These are phyloP conservation scores for Frieseomelitta varia DNA, from an alignment of 1,140 invertebrate species.

Conservation along the genomic window DNA sequence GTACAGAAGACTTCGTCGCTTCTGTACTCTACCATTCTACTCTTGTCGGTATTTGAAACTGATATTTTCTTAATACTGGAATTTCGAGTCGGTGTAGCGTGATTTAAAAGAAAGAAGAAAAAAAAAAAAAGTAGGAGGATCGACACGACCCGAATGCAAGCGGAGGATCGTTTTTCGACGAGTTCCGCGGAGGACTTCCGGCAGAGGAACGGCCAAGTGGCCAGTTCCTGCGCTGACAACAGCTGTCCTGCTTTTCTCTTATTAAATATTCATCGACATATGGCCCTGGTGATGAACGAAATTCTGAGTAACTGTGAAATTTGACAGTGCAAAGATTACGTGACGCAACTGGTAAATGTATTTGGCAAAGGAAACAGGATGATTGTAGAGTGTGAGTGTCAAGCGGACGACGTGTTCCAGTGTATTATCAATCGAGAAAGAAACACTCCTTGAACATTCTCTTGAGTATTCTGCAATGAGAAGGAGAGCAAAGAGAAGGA, in stretches of 20 bases:
- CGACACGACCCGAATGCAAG: neutral
- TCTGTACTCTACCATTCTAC: neutral
- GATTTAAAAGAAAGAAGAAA: neutral
- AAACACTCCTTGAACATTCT: neutral
- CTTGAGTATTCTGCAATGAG: neutral
- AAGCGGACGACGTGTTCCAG: too few relatives aligned
- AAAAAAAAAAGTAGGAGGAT: neutral
- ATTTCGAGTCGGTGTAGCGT: neutral
- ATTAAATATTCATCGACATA: slow-evolving; percentile 56
- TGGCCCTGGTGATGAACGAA: neutral
- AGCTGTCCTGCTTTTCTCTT: slow-evolving; percentile 54
- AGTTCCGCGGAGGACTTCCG: slow-evolving; percentile 53
- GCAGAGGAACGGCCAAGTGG: slow-evolving; percentile 46
- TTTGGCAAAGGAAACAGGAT: slow-evolving; percentile 2
- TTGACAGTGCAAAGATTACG: neutral
- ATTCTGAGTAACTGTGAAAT: neutral
- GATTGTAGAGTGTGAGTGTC: neutral
- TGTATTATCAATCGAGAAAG: neutral
- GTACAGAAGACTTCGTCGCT: neutral
- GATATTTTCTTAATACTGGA: neutral
- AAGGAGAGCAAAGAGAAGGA: too few relatives aligned
- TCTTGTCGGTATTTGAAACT: too few relatives aligned
- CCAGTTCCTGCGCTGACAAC: slow-evolving; percentile 47
- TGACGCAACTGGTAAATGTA: neutral
- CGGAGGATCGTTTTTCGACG: slow-evolving; percentile 48